phyloP scores from a whole-genome alignment of 2,888 invertebrate genomes.

The Yponomeuta plumbellus region DNA sequence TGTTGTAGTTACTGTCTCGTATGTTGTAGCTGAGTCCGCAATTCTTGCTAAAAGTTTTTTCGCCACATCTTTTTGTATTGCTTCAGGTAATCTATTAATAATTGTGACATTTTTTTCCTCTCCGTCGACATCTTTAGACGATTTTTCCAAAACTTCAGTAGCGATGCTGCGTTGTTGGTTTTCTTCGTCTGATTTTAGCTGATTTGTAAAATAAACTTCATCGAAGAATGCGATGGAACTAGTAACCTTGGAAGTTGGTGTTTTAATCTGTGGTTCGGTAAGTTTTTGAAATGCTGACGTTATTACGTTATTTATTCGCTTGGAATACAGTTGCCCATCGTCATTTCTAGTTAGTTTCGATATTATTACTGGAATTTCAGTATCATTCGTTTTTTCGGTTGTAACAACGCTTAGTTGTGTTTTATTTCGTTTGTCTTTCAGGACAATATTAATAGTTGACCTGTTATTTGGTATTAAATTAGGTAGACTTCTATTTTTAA shows the following conservation, averaged over 20 bases:
- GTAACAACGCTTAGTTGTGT: no score
- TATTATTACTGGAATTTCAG: no score
- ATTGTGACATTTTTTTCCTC: background rate
- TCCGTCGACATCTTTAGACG: background rate
- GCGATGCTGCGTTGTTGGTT: background rate
- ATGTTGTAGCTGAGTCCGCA: background rate
- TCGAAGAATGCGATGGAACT: background rate
- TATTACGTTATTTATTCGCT: background rate
- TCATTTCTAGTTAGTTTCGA: no score
- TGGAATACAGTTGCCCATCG: no score
- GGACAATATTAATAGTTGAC: no score
- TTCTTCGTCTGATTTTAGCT: background rate
- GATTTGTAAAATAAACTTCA: background rate
- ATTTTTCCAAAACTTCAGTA: background rate
- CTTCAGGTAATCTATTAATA: background rate
- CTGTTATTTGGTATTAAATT: no score
- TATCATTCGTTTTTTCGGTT: no score
- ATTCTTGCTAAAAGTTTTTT: background rate
- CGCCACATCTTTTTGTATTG: background rate
- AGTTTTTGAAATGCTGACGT: background rate
- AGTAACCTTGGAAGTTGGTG: background rate
- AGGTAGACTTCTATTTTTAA: no score
- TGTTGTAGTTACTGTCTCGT: background rate
- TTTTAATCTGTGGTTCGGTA: background rate
- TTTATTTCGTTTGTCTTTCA: no score